Evolutionary conservation across 1,140 invertebrate species (phyloP).

Genomic region (Centruroides vittatus): DNA sequence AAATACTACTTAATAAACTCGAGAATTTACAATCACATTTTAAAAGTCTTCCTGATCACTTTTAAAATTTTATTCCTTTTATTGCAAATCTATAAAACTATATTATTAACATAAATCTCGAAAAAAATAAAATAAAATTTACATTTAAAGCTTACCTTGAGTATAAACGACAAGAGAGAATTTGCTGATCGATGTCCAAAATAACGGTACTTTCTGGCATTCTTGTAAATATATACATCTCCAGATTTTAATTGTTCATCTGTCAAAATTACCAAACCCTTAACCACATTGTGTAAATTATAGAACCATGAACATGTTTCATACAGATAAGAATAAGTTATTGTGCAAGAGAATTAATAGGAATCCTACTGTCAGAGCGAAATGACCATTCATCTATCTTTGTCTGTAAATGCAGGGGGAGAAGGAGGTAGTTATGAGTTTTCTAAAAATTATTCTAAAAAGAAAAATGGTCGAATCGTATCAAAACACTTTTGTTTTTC

Average conservation of each 20-base stretch:
- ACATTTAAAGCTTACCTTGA: slow-evolving; percentile 1
- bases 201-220: slow-evolving; percentile 5
- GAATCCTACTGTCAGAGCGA: neutral
- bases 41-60: too few species aligned
- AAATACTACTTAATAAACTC: too few species aligned
- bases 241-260: slow-evolving; percentile 1
- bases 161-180: slow-evolving; percentile 7
- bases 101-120: too few species aligned
- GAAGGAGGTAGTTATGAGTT: neutral
- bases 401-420: neutral
- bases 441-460: too few species aligned
- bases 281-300: neutral
- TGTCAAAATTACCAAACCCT: neutral
- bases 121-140: too few species aligned
- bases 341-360: neutral
- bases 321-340: neutral
- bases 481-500: too few species aligned
- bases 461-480: too few species aligned
- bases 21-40: too few species aligned
- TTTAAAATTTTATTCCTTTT: too few species aligned
- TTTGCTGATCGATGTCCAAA: slow-evolving; percentile 10
- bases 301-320: neutral
- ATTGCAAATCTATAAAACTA: too few species aligned
- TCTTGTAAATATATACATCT: slow-evolving; percentile 11
- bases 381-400: neutral